These are phyloP conservation scores for Cyclophora albipunctata DNA, from an alignment of 2,888 invertebrate species.

Conservation along the genomic window DNA sequence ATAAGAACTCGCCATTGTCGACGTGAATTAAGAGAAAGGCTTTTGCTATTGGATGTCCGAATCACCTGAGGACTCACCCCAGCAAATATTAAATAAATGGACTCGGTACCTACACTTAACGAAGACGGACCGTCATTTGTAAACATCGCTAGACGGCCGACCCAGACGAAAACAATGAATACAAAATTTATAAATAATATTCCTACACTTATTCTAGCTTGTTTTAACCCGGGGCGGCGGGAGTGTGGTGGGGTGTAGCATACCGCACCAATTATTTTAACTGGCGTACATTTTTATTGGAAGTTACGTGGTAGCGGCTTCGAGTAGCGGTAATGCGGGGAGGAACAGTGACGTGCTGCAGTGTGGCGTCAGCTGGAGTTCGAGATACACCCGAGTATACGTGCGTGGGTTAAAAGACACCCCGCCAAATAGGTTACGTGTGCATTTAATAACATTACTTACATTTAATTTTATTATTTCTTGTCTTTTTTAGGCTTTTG, in stretches of 20 bases:
- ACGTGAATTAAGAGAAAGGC: constrained; percentile 38
- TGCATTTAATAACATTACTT: no score
- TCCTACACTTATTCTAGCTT: neutral
- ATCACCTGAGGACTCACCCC: constrained; percentile 32
- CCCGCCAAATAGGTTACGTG: no score
- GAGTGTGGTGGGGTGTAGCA: no score
- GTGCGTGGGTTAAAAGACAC: no score
- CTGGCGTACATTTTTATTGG: neutral
- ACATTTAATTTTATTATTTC: no score
- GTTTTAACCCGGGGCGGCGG: neutral
- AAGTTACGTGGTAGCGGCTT: neutral
- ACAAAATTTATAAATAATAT: neutral
- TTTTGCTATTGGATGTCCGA: constrained; percentile 24
- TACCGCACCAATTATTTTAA: no score
- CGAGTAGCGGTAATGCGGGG: neutral
- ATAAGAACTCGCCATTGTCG: constrained; percentile 23
- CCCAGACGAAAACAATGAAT: constrained; percentile 23
- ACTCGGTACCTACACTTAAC: constrained; percentile 35
- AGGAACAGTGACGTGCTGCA: neutral
- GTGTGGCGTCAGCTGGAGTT: no score
- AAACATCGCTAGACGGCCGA: constrained; percentile 47
- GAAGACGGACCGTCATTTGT: constrained; percentile 47
- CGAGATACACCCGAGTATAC: no score
- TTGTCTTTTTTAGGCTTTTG: no score
- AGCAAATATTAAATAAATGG: constrained; percentile 19